Conservation (phyloP, 2,888 invertebrate genomes). For the Troides aeacus region DNA sequence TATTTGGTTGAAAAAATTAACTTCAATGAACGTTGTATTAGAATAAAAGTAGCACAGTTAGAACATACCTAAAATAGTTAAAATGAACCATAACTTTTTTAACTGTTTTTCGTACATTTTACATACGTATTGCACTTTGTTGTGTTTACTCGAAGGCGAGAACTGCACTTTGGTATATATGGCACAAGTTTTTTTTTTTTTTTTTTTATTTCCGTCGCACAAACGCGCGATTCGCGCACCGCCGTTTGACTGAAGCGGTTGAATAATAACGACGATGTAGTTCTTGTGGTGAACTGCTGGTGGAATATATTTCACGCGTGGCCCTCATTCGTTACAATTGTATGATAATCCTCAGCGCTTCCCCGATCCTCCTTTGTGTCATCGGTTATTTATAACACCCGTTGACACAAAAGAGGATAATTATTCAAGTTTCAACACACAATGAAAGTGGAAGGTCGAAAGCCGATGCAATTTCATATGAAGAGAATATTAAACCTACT, state of each 20-base stretch:
- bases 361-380: conserved; percentile 14
- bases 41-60: too few relatives aligned
- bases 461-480: background rate
- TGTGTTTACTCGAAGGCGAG: conserved; percentile 1
- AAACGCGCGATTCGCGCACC: conserved; percentile 26
- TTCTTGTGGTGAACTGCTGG: conserved; percentile 15
- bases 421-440: background rate
- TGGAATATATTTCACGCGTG: conserved; percentile 11
- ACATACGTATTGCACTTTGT: conserved; percentile 7
- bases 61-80: conserved; percentile 23
- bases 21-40: too few relatives aligned
- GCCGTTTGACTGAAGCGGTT: conserved; percentile 26
- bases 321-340: conserved; percentile 20
- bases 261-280: conserved; percentile 10
- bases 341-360: conserved; percentile 25
- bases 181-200: conserved; percentile 18
- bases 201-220: conserved; percentile 1
- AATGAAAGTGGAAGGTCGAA: background rate
- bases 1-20: too few relatives aligned
- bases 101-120: conserved; percentile 19
- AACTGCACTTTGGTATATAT: conserved; percentile 22
- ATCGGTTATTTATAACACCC: background rate
- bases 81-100: conserved; percentile 18
- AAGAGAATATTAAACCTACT: too few relatives aligned
- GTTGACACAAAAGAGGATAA: background rate